Percentiles rank a stretch among this genome's conserved stretches.
Conservation (phyloP, 2,797 vertebrate genomes). For the Acanthurus leucopareius region DNA sequence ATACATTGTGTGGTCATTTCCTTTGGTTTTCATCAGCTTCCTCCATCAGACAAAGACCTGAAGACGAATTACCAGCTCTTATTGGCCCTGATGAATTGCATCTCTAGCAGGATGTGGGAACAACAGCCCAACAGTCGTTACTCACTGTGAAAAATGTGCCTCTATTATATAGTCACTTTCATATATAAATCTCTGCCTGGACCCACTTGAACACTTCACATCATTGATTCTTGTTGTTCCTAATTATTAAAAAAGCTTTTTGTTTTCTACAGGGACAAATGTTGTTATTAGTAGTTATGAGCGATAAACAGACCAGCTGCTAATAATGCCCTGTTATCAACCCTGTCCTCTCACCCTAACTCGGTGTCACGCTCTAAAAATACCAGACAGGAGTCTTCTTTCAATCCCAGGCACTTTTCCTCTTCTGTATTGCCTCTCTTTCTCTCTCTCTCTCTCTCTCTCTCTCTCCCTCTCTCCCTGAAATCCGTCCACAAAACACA, state of each 20-base stretch:
- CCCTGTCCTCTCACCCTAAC: conserved; percentile 19
- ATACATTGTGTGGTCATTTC: conserved; percentile 69
- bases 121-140: conserved; percentile 70
- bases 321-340: conserved; percentile 42
- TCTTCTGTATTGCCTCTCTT: not conserved
- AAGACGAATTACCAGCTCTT: conserved; percentile 81
- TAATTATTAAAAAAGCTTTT: conserved; percentile 79
- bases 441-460: not conserved
- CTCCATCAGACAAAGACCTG: conserved; percentile 78
- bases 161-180: conserved; percentile 68
- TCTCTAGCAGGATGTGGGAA: conserved; percentile 75
- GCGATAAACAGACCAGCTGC: conserved; percentile 42
- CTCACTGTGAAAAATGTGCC: conserved; percentile 76
- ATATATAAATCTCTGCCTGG: conserved; percentile 78
- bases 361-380: conserved; percentile 23
- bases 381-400: conserved; percentile 16
- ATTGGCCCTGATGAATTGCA: conserved; percentile 78
- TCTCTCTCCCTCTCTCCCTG: not conserved
- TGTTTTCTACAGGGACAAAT: conserved; percentile 65
- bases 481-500: conserved; percentile 45
- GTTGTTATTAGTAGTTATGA: conserved; percentile 63
- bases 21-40: conserved; percentile 81
- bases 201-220: conserved; percentile 71
- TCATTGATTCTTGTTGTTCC: conserved; percentile 76
- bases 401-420: not conserved